phyloP scores from a whole-genome alignment of 23 tunicate species.

The Halocynthia aurantium region DNA sequence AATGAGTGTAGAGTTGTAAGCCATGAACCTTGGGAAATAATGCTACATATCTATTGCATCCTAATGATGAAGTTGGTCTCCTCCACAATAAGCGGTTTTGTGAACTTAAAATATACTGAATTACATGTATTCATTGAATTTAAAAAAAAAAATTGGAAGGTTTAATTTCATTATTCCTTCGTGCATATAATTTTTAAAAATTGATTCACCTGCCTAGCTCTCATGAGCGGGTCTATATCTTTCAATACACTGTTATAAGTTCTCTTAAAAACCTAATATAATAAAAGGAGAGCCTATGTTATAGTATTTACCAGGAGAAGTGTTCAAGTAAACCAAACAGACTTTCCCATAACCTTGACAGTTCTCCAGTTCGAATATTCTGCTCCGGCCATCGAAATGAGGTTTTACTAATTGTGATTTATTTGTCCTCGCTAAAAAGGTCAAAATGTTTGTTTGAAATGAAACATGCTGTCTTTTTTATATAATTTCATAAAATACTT shows the following conservation, averaged over 20 bases:
- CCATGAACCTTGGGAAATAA: too few species aligned
- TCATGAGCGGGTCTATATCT: too few species aligned
- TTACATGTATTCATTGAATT: not conserved
- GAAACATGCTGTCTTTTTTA: not conserved
- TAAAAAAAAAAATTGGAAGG: not conserved
- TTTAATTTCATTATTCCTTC: too few species aligned
- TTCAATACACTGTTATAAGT: too few species aligned
- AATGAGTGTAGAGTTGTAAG: too few species aligned
- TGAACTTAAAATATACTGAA: too few species aligned
- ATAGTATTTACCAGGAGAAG: constrained; percentile 45
- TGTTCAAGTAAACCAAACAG: constrained; percentile 63
- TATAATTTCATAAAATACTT: not conserved
- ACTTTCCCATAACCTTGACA: constrained; percentile 85
- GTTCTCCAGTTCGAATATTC: constrained; percentile 70
- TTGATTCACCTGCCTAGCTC: too few species aligned
- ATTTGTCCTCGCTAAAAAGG: too few species aligned
- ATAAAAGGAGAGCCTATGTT: not conserved
- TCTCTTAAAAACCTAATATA: too few species aligned
- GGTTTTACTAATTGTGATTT: constrained; percentile 7
- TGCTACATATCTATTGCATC: too few species aligned
- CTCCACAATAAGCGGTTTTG: too few species aligned
- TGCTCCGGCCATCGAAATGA: constrained; percentile 77
- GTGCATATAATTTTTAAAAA: not conserved
- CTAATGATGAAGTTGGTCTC: too few species aligned
- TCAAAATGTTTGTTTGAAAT: not conserved